Percentiles rank a stretch among this genome's conserved stretches.
Evolutionary conservation across 2,797 vertebrate species (phyloP).

Genomic region (Mallotus villosus): DNA sequence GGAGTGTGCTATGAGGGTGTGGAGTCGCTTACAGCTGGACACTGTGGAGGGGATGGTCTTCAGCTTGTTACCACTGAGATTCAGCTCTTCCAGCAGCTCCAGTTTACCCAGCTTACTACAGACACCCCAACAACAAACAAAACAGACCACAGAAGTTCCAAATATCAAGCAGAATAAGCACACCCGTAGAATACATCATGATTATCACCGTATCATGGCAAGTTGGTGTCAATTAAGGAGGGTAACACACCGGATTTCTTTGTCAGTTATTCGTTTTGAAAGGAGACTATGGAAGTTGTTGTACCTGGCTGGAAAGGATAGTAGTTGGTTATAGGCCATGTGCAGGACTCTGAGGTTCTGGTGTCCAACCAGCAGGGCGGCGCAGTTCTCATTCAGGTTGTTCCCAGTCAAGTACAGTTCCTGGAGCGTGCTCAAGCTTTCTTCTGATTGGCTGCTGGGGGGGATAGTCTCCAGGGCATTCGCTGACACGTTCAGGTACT

Average conservation of each 20-base stretch:
- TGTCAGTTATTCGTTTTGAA: no score
- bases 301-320: constrained; percentile 93
- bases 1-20: constrained; percentile 90
- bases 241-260: no score
- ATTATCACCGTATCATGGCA: no score
- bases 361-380: constrained; percentile 85
- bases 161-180: background rate
- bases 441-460: constrained; percentile 81
- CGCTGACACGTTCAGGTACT: constrained; percentile 93
- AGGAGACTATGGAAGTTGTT: no score
- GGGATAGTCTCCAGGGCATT: constrained; percentile 90
- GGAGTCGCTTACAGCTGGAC: constrained; percentile 90
- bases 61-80: constrained; percentile 93
- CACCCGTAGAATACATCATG: no score
- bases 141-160: constrained; percentile 7
- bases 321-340: constrained; percentile 90
- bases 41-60: constrained; percentile 95
- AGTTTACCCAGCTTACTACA: constrained; percentile 92
- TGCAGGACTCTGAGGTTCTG: constrained; percentile 87
- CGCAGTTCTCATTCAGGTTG: constrained; percentile 89
- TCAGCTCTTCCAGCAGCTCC: constrained; percentile 92
- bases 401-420: constrained; percentile 92
- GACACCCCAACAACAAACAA: constrained; percentile 6
- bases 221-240: no score
- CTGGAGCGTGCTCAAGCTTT: constrained; percentile 90